Conservation (phyloP, 2,113 vertebrate genomes). For the Rallus limicola region DNA sequence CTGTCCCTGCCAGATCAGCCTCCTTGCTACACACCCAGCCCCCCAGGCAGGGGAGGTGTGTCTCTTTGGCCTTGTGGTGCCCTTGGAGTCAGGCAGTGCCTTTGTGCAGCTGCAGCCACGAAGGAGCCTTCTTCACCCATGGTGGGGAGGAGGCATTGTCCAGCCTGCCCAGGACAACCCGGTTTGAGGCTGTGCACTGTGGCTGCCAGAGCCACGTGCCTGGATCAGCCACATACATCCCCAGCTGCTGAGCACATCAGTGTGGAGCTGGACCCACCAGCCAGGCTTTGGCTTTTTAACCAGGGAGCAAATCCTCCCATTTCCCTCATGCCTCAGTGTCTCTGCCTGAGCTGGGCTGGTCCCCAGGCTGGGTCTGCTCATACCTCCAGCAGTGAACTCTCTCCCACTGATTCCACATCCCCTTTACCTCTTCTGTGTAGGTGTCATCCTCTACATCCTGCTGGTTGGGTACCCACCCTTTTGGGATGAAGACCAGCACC, state of each 20-base stretch:
- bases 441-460: constrained; percentile 96
- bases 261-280: not conserved
- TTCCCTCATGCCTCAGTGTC: not conserved
- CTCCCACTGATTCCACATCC: not conserved
- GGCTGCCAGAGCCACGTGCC: not conserved
- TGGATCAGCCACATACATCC: not conserved
- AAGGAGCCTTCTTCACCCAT: not conserved
- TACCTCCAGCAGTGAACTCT: not conserved
- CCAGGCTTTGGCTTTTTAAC: not conserved
- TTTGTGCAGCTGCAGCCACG: accelerated
- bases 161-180: not conserved
- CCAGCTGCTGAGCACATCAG: constrained; percentile 72
- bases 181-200: not conserved
- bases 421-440: constrained; percentile 66
- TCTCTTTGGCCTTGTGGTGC: not conserved
- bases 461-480: constrained; percentile 97
- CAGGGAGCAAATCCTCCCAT: not conserved
- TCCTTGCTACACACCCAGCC: not conserved
- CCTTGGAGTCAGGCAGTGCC: not conserved
- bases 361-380: not conserved
- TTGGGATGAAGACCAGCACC: constrained; percentile 98
- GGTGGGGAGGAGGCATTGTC: not conserved
- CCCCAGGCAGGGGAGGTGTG: accelerated
- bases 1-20: not conserved
- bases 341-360: not conserved